A percentile compares a stretch with the other conserved stretches of the same genome.
Conservation (phyloP, 2,888 invertebrate genomes). For the Polydesmus complanatus region DNA sequence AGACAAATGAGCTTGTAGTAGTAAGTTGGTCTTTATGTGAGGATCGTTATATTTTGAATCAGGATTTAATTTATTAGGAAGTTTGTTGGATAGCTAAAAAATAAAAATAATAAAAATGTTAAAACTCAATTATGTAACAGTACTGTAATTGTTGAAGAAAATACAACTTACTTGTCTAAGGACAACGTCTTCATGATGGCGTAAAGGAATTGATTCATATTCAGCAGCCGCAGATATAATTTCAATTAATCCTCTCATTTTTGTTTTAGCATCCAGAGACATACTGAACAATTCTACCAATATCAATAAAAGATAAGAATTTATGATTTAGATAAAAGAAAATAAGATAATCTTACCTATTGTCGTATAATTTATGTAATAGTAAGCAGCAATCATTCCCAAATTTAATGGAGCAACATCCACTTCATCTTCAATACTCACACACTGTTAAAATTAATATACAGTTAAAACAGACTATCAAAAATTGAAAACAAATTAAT, state of each 20-base stretch:
- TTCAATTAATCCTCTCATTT: slow-evolving; percentile 89
- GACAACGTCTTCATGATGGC: slow-evolving; percentile 88
- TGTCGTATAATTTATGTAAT: slow-evolving; percentile 98
- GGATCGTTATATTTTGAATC: slow-evolving; percentile 84
- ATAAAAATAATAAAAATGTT: slow-evolving; percentile 1
- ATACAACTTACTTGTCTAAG: slow-evolving; percentile 38
- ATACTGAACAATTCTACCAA: slow-evolving; percentile 85
- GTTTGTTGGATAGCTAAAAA: slow-evolving; percentile 38
- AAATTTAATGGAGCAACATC: slow-evolving; percentile 91
- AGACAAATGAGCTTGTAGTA: slow-evolving; percentile 91
- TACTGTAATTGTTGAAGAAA: not conserved
- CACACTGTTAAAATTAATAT: slow-evolving; percentile 44
- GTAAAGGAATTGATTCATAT: slow-evolving; percentile 82
- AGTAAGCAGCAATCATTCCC: slow-evolving; percentile 99
- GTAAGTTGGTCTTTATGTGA: slow-evolving; percentile 86
- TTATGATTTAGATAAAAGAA: slow-evolving; percentile 6
- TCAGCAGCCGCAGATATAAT: slow-evolving; percentile 97
- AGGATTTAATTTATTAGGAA: slow-evolving; percentile 54
- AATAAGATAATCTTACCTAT: slow-evolving; percentile 48
- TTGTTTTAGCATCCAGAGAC: slow-evolving; percentile 91
- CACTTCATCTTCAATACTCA: slow-evolving; percentile 95
- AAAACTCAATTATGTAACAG: slow-evolving; percentile 4
- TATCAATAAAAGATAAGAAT: slow-evolving; percentile 2
- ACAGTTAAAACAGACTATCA: not conserved
- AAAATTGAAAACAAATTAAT: slow-evolving; percentile 6